These are phyloP conservation scores for Willisornis vidua DNA, from an alignment of 2,113 vertebrate genomes.

Conservation along the genomic window DNA sequence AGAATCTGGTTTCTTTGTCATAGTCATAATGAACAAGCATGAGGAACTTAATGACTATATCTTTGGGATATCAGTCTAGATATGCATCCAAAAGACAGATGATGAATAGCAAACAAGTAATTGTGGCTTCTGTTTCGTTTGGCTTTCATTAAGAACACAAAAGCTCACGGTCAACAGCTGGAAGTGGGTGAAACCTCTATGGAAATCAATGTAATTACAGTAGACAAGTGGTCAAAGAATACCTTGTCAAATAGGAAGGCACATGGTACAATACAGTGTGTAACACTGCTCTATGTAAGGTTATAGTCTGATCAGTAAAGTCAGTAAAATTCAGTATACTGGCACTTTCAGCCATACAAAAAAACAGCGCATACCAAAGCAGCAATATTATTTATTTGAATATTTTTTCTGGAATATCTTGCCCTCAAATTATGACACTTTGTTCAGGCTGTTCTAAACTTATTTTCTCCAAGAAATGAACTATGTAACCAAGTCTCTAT, in stretches of 20 bases:
- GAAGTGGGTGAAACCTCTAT: not conserved
- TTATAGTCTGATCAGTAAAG: not conserved
- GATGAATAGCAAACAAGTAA: not conserved
- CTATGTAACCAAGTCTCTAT: not conserved
- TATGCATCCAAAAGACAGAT: not conserved
- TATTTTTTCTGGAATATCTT: not conserved
- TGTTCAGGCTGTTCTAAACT: not conserved
- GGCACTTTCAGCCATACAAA: not conserved
- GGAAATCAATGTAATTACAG: not conserved
- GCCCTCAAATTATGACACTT: not conserved
- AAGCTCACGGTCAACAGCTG: not conserved
- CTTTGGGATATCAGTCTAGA: not conserved
- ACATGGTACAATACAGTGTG: not conserved
- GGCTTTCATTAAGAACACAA: not conserved
- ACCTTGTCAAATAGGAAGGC: not conserved
- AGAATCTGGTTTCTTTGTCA: not conserved
- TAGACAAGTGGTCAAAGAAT: not conserved
- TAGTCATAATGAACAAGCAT: not conserved
- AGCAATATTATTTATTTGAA: not conserved
- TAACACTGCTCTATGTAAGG: not conserved
- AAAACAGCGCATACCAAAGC: fast-evolving
- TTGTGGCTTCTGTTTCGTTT: not conserved
- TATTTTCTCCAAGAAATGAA: not conserved
- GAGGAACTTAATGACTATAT: not conserved
- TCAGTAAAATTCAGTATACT: not conserved